These are phyloP conservation scores for Empidonax traillii DNA, from an alignment of 2,113 vertebrate species.

Conservation along the genomic window DNA sequence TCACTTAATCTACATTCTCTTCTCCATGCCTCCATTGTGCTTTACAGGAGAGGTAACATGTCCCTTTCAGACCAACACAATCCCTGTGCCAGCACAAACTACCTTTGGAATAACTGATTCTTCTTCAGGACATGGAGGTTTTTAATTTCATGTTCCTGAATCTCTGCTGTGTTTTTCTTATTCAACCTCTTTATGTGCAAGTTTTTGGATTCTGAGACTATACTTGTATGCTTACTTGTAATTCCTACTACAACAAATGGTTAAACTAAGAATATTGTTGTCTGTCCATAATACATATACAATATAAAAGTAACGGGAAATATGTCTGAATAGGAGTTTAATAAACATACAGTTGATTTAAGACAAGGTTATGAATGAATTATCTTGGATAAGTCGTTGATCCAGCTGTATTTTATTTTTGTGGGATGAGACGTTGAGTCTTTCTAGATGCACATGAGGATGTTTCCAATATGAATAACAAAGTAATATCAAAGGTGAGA, in stretches of 20 bases:
- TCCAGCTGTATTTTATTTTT: background rate
- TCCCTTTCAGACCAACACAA: background rate
- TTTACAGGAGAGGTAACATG: background rate
- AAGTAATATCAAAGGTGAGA: background rate
- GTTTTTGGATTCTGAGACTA: background rate
- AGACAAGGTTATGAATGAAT: background rate
- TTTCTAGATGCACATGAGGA: background rate
- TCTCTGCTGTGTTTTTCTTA: background rate
- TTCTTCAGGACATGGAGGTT: accelerated
- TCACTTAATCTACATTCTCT: background rate
- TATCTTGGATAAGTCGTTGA: background rate
- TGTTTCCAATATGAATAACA: background rate
- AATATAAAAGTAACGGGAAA: background rate
- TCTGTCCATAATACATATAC: background rate
- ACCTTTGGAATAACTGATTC: background rate
- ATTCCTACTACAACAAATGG: background rate
- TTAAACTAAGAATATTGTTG: background rate
- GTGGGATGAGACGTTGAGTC: background rate
- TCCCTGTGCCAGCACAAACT: background rate
- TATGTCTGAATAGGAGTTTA: background rate
- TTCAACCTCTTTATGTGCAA: background rate
- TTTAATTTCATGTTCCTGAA: background rate
- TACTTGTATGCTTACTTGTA: background rate
- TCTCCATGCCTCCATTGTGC: background rate
- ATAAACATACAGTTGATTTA: background rate